phyloP scores from a whole-genome alignment of 1,140 invertebrate genomes.

The Papilio aristodemus region DNA sequence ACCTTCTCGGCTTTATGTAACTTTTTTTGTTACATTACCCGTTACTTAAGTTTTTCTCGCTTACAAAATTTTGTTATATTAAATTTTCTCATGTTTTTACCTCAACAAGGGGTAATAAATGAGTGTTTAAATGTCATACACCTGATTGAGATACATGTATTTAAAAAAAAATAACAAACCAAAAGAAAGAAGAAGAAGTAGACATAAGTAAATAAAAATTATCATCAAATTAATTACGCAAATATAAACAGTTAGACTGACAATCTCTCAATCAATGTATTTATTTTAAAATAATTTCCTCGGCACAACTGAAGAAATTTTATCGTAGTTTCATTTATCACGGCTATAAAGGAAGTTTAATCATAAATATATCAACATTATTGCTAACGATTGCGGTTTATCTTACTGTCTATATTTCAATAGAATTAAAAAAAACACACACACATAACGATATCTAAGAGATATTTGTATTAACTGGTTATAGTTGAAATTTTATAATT shows the following conservation, averaged over 20 bases:
- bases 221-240: too few relatives aligned
- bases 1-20: not conserved
- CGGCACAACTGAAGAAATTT: conserved; percentile 17
- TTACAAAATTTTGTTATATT: not conserved
- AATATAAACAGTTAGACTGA: too few relatives aligned
- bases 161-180: too few relatives aligned
- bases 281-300: not conserved
- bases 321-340: conserved; percentile 25
- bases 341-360: conserved; percentile 20
- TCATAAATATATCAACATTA: not conserved
- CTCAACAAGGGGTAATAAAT: too few relatives aligned
- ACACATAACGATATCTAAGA: not conserved
- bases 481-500: too few relatives aligned
- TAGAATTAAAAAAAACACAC: not conserved
- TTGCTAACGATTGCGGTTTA: conserved; percentile 12
- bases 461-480: not conserved
- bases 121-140: too few relatives aligned
- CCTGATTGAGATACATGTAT: too few relatives aligned
- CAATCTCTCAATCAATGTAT: too few relatives aligned
- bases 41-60: not conserved
- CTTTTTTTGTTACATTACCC: conserved; percentile 9
- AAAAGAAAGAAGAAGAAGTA: too few relatives aligned
- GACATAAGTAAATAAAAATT: too few relatives aligned
- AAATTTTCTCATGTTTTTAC: too few relatives aligned
- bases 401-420: conserved; percentile 6